phyloP scores from a whole-genome alignment of 2,888 invertebrate species.

The Papilio demoleus region DNA sequence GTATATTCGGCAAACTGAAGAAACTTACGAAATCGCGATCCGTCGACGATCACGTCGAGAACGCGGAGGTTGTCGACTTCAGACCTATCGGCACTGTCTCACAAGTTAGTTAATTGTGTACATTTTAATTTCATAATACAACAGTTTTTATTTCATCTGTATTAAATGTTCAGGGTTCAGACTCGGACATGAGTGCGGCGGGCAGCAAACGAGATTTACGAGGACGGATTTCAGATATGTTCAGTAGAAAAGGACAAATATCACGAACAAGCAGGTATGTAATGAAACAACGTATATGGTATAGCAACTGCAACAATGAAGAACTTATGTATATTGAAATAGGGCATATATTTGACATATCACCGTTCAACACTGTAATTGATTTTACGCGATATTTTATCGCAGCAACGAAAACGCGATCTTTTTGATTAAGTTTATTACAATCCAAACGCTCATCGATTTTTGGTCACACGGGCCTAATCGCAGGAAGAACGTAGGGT shows the following conservation, averaged over 20 bases:
- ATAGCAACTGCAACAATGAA: too few relatives aligned
- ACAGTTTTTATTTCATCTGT: neutral
- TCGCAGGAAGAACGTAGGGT: too few relatives aligned
- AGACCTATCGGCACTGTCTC: conserved; percentile 82
- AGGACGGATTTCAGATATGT: conserved; percentile 92
- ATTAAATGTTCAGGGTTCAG: conserved; percentile 85
- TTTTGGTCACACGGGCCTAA: too few relatives aligned
- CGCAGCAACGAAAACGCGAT: too few relatives aligned
- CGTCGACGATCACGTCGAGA: conserved; percentile 86
- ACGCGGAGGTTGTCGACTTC: conserved; percentile 71
- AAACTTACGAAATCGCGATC: conserved; percentile 93
- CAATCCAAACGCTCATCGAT: too few relatives aligned
- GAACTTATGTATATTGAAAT: too few relatives aligned
- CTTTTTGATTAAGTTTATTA: too few relatives aligned
- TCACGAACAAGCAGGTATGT: conserved; percentile 88
- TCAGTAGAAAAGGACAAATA: conserved; percentile 85
- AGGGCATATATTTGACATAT: too few relatives aligned
- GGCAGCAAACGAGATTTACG: conserved; percentile 91
- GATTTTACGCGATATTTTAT: too few relatives aligned
- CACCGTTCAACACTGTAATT: too few relatives aligned
- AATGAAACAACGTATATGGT: too few relatives aligned
- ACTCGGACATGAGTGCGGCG: conserved; percentile 87
- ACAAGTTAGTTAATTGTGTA: conserved; percentile 63
- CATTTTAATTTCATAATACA: neutral
- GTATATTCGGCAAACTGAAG: conserved; percentile 92